Evolutionary conservation across 2,888 invertebrate genomes (phyloP), one percentile per base, ranked within the genome.

Genomic region (Omphaloscelis lunosa): DNA sequence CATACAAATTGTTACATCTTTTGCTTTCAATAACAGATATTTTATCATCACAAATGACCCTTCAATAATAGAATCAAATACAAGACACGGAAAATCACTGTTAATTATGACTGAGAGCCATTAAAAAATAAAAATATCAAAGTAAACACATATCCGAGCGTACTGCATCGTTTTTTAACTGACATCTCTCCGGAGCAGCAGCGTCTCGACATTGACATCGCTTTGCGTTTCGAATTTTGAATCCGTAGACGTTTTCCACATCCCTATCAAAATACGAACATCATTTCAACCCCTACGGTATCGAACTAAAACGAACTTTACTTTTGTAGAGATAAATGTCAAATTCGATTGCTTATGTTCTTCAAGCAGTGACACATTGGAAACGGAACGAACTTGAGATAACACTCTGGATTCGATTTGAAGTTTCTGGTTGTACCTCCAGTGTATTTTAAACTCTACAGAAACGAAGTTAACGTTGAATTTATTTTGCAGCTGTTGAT

Each of bases 151-250:
- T 80, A 81, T 78, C 76, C 61, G 80, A 84, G 41, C 78, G 74
- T 82, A 82, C 77, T 80, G 81, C 75, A 81, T 80, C 80, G 80
- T 84, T 93, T 94, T 93, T 91, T 88, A 89, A 90, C 90, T 89
- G 92, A 92, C 92, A 93, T 92, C 93, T 92, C 93, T 92, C 90
- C 89, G 89, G 92, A 82, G 83, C 81, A 82, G 83, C 81, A 79
- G 65, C 90, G 88, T 90, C 91, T 89, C 89, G 89, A 89, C 90
- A 90, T 90, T 90, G 92, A 92, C 93, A 93, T 92, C 92, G 92
- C 92, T 94, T 93, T 93, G 92, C 93, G 93, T 95, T 93, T 94
- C 91, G 91, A 93, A 94, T 94, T 93, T 94, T 93, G 92, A 92
- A 92, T 92, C 93, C 93, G 93, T 94, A 93, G 93, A 94, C 92